These are phyloP conservation scores for Atherinosoma microstoma DNA, from an alignment of 2,797 vertebrate genomes.

Conservation along the genomic window DNA sequence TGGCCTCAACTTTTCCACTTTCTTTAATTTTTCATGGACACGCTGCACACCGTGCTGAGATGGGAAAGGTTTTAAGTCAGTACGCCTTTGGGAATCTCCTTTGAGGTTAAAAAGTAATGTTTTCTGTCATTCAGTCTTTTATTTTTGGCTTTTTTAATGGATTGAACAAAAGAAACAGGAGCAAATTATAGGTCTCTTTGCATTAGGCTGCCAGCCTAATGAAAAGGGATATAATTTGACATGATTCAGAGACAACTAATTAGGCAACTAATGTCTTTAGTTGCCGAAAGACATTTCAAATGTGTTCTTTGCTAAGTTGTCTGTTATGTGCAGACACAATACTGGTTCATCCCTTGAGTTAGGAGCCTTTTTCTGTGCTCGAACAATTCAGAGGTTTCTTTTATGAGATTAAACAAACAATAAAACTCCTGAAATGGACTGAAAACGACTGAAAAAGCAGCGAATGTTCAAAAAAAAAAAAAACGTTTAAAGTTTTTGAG, in stretches of 20 bases:
- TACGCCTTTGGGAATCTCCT: too few relatives aligned
- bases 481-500: neutral
- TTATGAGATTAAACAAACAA: neutral
- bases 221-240: too few relatives aligned
- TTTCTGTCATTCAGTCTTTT: too few relatives aligned
- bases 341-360: neutral
- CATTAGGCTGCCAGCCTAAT: too few relatives aligned
- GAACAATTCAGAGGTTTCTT: neutral
- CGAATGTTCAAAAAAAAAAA: neutral
- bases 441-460: neutral
- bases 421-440: neutral
- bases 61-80: too few relatives aligned
- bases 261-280: too few relatives aligned
- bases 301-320: too few relatives aligned
- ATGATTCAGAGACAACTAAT: too few relatives aligned
- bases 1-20: neutral
- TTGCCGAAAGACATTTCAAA: neutral
- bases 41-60: neutral
- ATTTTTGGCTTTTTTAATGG: too few relatives aligned
- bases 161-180: too few relatives aligned
- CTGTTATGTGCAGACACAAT: neutral
- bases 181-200: too few relatives aligned
- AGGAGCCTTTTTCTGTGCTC: neutral
- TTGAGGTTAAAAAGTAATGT: too few relatives aligned
- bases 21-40: neutral